Evolutionary conservation across 2,113 vertebrate genomes (phyloP), one percentile per base, ranked within the genome.

Genomic region (Piaya cayana): DNA sequence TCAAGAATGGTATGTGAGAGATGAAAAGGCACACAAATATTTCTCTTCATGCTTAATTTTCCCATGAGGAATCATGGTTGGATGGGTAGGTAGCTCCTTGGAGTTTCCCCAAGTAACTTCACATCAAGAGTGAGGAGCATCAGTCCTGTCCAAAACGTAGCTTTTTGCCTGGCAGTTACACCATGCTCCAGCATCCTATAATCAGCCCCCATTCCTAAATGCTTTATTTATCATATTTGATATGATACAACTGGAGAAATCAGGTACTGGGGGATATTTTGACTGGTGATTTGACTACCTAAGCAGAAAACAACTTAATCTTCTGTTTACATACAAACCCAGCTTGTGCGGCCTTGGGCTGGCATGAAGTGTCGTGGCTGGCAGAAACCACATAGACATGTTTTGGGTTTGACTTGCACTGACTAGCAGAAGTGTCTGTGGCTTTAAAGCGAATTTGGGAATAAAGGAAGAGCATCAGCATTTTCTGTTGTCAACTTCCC

Each of bases 41-140:
- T 88, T 29, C 59, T 82, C 64, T 25, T 1, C 1, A 6, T 4
- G 1, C 22, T 16, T 32, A 3, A 3, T 55, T 43, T 49, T 12
- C 21, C 0, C 2, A 4, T 9, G 34, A 29, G 52, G 58, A 42
- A 2, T 7, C 29, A 1, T 1, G 39, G 12, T 8, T 63, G 75
- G 12, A 8, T 63, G 75, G 22, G 7, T 15, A 27, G 39, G 39
- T 39, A 39, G 32, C 63, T 36, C 39, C 11, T 0, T 1, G 15
- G 72, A 15, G 14, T 16, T 50, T 55, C 32, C 68, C 30, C 26
- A 19, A 22, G 37, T 15, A 14, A 25, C 27, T n/a, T 45, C n/a
- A 6, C 13, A 1, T 9, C 13, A 11, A 2, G 8, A 13, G 26
- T 0, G 30, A n/a, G 19, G 74, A 72, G 50, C 78, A 9, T 2